Conservation (phyloP, 2,888 invertebrate species). For the Rotaria socialis region DNA sequence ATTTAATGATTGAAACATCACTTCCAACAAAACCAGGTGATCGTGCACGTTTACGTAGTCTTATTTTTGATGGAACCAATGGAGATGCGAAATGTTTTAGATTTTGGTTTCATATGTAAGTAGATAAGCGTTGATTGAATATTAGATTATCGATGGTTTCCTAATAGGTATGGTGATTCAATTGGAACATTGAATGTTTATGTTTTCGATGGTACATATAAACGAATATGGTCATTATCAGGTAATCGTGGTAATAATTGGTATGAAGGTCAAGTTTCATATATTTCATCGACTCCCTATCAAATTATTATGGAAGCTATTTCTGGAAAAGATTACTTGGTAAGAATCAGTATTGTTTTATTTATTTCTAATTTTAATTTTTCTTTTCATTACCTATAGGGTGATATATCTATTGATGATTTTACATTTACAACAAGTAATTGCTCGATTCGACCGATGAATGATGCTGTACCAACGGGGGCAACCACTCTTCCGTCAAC, state of each 20-base stretch:
- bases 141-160: no score
- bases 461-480: constrained; percentile 25
- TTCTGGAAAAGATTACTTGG: constrained; percentile 19
- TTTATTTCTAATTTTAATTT: background rate
- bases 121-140: background rate
- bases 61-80: constrained; percentile 47
- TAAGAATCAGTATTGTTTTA: background rate
- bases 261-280: constrained; percentile 50
- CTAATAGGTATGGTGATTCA: constrained; percentile 49
- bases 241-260: constrained; percentile 51
- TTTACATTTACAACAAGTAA: constrained; percentile 37
- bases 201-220: constrained; percentile 46
- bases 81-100: constrained; percentile 49
- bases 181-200: constrained; percentile 52
- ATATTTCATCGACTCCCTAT: background rate
- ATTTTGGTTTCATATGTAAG: constrained; percentile 52
- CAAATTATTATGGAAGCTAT: constrained; percentile 21
- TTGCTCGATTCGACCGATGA: constrained; percentile 30
- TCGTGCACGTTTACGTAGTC: constrained; percentile 50
- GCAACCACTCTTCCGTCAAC: background rate
- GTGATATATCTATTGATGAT: background rate
- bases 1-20: constrained; percentile 36
- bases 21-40: constrained; percentile 48
- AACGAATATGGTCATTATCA: constrained; percentile 51
- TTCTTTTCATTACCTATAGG: background rate